These are phyloP conservation scores for Euzophera pinguis DNA, from an alignment of 2,888 invertebrate genomes.

Conservation along the genomic window DNA sequence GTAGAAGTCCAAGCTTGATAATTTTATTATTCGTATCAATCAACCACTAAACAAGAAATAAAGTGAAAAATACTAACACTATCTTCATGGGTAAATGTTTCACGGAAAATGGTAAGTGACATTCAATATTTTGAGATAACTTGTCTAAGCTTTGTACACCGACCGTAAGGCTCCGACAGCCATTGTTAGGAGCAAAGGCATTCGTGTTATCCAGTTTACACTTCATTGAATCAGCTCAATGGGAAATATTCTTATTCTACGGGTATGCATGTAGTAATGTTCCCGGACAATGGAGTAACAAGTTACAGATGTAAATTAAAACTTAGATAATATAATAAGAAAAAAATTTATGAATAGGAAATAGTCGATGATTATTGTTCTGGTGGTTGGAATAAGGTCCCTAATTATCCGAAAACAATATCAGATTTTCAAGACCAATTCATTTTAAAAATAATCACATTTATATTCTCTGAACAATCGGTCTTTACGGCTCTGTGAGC, in stretches of 20 bases:
- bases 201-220: conserved; percentile 63
- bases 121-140: conserved; percentile 10
- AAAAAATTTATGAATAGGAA: no score
- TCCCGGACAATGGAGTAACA: neutral
- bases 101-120: conserved; percentile 5
- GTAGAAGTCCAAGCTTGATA: no score
- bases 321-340: neutral
- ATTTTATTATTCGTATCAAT: no score
- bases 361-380: no score
- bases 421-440: no score
- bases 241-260: conserved; percentile 56
- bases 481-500: no score
- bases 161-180: conserved; percentile 36
- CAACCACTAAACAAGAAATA: no score
- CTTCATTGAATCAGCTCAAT: conserved; percentile 61
- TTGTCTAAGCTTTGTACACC: conserved; percentile 29
- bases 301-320: no score
- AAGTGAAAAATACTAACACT: neutral
- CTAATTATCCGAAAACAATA: no score
- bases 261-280: conserved; percentile 20
- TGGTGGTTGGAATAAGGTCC: no score
- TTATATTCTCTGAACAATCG: no score
- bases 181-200: conserved; percentile 45
- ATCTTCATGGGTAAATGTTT: neutral
- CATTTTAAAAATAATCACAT: no score